A percentile compares a stretch with the other conserved stretches of the same genome.
Conservation (phyloP, 2,888 invertebrate genomes). For the Osmoderma eremita region DNA sequence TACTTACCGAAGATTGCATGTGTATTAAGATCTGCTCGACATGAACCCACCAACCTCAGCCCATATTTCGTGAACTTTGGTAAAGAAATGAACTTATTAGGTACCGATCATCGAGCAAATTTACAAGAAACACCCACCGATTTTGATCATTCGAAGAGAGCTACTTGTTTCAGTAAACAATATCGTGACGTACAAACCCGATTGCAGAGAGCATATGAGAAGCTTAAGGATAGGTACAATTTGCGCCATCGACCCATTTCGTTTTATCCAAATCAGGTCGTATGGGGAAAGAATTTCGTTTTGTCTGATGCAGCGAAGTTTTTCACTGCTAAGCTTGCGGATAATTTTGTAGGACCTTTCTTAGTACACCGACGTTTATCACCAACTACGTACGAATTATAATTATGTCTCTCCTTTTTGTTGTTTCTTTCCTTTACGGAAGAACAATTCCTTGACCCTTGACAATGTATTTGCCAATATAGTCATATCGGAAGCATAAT, state of each 20-base stretch:
- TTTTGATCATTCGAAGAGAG: too few species aligned
- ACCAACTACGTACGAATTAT: too few species aligned
- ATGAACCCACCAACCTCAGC: slow-evolving; percentile 37
- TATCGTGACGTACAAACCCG: background rate
- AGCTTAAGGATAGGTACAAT: slow-evolving; percentile 13
- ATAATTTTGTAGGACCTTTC: slow-evolving; percentile 42
- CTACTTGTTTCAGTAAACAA: too few species aligned
- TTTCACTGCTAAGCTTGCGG: slow-evolving; percentile 44
- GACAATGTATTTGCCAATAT: too few species aligned
- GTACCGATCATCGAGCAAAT: slow-evolving; percentile 1
- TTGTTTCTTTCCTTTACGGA: too few species aligned
- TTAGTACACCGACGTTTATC: slow-evolving; percentile 15
- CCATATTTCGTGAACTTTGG: slow-evolving; percentile 44
- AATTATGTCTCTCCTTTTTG: too few species aligned
- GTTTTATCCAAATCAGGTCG: slow-evolving; percentile 23
- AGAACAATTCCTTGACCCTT: too few species aligned
- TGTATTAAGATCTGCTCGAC: slow-evolving; percentile 26
- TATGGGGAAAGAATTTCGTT: slow-evolving; percentile 36
- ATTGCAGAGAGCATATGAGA: slow-evolving; percentile 13
- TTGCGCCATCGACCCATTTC: slow-evolving; percentile 16
- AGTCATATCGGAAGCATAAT: too few species aligned
- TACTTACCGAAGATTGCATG: slow-evolving; percentile 8
- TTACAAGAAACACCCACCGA: too few species aligned
- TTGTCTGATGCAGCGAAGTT: slow-evolving; percentile 43
- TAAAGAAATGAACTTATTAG: slow-evolving; percentile 41